phyloP scores from a whole-genome alignment of 2,888 invertebrate genomes.

The Drosophila percnosoma region DNA sequence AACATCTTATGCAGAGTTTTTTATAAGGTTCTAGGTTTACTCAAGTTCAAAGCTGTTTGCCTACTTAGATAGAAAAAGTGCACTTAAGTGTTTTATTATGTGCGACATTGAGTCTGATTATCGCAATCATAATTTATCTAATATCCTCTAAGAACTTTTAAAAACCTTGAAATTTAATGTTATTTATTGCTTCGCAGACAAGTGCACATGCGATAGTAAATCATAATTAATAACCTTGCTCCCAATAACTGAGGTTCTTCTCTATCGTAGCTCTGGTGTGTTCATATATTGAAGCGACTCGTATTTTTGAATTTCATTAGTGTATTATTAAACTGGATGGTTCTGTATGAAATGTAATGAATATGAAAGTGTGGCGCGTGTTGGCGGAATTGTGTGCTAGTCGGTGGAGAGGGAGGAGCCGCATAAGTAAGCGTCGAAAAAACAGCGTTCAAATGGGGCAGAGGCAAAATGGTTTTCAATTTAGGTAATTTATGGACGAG shows the following conservation, averaged over 20 bases:
- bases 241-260: background rate
- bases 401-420: background rate
- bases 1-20: background rate
- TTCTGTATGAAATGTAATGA: slow-evolving; percentile 62
- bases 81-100: too few species aligned
- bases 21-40: background rate
- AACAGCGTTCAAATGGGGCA: slow-evolving; percentile 37
- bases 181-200: too few species aligned
- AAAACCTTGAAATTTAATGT: too few species aligned
- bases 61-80: too few species aligned
- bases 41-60: background rate
- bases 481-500: slow-evolving; percentile 72
- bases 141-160: too few species aligned
- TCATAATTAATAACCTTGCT: background rate
- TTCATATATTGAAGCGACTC: slow-evolving; percentile 2
- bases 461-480: slow-evolving; percentile 71
- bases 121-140: too few species aligned
- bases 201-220: background rate
- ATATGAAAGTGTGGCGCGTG: slow-evolving; percentile 58
- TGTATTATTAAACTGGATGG: slow-evolving; percentile 28
- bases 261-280: background rate
- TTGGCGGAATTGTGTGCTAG: slow-evolving; percentile 18
- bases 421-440: slow-evolving; percentile 11
- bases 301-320: slow-evolving; percentile 1
- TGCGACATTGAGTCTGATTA: too few species aligned